phyloP scores from a whole-genome alignment of 2,888 invertebrate genomes.

The Sarcophaga rosellei region DNA sequence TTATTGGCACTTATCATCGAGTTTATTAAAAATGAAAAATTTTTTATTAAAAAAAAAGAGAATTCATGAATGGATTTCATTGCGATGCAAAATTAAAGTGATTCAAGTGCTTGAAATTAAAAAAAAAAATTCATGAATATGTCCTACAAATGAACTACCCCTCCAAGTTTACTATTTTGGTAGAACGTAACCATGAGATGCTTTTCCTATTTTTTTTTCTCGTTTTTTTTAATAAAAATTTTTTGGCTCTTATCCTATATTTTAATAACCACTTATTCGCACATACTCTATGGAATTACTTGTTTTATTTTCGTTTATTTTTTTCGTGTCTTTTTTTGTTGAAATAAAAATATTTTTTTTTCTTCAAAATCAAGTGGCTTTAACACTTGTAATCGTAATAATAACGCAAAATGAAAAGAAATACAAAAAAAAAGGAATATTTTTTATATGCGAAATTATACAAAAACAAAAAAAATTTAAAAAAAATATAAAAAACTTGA shows the following conservation, averaged over 20 bases:
- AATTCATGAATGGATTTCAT: not conserved
- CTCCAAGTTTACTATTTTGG: not conserved
- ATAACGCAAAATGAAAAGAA: conserved; percentile 37
- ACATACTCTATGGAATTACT: conserved; percentile 47
- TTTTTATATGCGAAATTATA: conserved; percentile 22
- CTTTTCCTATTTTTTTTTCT: conserved; percentile 41
- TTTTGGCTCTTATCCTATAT: conserved; percentile 48
- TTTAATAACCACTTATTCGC: conserved; percentile 65
- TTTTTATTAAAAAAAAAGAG: not conserved
- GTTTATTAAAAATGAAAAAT: not conserved
- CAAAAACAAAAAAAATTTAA: not conserved
- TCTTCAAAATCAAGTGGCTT: conserved; percentile 60
- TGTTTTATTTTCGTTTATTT: conserved; percentile 30
- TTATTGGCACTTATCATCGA: not conserved
- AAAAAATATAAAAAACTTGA: conserved; percentile 41
- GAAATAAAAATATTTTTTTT: conserved; percentile 31
- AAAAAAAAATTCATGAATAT: not conserved
- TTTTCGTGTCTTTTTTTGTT: conserved; percentile 33
- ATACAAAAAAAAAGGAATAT: conserved; percentile 12
- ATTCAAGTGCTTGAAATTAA: not conserved
- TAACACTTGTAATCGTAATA: conserved; percentile 56
- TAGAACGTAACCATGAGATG: conserved; percentile 2
- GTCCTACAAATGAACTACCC: conserved; percentile 1
- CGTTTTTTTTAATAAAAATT: conserved; percentile 22
- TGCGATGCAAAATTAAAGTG: conserved; percentile 29